phyloP scores from a whole-genome alignment of 2,113 vertebrate species.

The Grammomys dolichurus region DNA sequence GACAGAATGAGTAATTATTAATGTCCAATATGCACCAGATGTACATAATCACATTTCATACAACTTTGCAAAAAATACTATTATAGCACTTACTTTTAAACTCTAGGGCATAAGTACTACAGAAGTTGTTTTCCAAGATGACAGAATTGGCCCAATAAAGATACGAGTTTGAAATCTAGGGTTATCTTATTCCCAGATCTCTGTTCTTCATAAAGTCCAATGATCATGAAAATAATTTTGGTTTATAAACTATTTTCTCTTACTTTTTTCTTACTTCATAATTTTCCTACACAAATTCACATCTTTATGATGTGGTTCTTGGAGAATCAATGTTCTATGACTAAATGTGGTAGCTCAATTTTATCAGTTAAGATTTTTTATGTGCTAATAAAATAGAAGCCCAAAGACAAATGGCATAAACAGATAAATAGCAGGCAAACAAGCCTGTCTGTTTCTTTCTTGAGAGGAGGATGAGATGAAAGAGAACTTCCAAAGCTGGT shows the following conservation, averaged over 20 bases:
- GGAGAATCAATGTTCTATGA: background rate
- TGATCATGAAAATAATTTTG: constrained; percentile 9
- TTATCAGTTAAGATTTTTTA: constrained; percentile 19
- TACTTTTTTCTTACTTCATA: constrained; percentile 52
- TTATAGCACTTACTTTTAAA: background rate
- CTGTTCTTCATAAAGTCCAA: background rate
- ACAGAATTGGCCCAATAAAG: background rate
- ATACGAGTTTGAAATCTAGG: background rate
- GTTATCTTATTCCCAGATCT: background rate
- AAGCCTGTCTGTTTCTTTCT: background rate
- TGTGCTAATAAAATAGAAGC: background rate
- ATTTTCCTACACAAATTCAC: constrained; percentile 29
- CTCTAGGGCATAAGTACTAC: background rate
- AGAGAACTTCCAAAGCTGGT: background rate
- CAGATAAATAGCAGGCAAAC: background rate
- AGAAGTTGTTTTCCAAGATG: constrained; percentile 22
- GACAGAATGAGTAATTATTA: background rate
- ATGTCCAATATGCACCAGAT: background rate
- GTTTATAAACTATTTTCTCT: constrained; percentile 5
- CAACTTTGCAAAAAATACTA: background rate
- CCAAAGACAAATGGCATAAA: background rate
- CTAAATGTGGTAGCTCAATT: background rate
- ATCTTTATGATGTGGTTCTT: background rate
- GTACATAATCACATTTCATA: background rate
- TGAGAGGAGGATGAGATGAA: background rate